A percentile compares a stretch with the other conserved stretches of the same genome.
Conservation (phyloP, 1,140 invertebrate species). For the Maniola jurtina region DNA sequence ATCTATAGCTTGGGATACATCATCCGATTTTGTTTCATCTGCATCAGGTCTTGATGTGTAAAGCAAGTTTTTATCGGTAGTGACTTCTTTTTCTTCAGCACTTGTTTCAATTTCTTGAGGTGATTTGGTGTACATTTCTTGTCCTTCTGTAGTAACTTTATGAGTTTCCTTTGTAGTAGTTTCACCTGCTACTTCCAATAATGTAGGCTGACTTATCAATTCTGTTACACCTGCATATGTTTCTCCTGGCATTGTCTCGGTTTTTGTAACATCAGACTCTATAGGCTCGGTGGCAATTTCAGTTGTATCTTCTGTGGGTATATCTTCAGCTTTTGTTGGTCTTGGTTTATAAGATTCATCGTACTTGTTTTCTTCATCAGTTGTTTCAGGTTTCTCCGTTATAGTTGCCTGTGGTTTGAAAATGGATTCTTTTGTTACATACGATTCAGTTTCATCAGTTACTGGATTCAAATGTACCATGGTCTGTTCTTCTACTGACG, state of each 20-base stretch:
- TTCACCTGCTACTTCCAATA: background rate
- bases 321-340: background rate
- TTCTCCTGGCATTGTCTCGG: background rate
- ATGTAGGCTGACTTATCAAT: background rate
- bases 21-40: constrained; percentile 9
- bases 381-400: constrained; percentile 7
- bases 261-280: background rate
- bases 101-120: background rate
- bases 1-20: background rate
- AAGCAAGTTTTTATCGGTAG: background rate
- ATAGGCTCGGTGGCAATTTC: background rate
- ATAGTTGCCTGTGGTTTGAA: constrained; percentile 4
- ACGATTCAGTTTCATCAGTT: background rate
- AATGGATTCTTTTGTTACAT: constrained; percentile 12
- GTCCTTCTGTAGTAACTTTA: background rate
- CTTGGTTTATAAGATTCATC: background rate
- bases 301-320: background rate
- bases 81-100: background rate
- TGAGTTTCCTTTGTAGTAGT: background rate
- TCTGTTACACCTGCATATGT: background rate
- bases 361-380: background rate
- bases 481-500: background rate
- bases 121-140: background rate
- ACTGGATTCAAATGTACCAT: background rate
- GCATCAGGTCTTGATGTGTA: background rate